These are phyloP conservation scores for Xenentodon cancila DNA, from an alignment of 2,797 vertebrate species.

Conservation along the genomic window DNA sequence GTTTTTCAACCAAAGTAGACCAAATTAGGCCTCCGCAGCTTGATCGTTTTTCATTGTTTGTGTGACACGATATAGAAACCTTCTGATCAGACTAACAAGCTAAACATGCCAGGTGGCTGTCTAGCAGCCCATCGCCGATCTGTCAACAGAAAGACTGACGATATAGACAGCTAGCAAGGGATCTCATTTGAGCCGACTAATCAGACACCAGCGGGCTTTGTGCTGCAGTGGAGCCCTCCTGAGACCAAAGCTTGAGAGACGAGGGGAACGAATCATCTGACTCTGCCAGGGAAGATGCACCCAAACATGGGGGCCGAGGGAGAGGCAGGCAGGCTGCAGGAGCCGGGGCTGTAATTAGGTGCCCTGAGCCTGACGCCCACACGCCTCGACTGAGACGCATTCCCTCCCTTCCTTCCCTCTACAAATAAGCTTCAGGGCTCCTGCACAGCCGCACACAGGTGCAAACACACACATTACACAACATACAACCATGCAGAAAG, in stretches of 20 bases:
- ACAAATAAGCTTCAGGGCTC: conserved; percentile 57
- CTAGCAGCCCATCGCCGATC: conserved; percentile 44
- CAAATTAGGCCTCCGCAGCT: conserved; percentile 63
- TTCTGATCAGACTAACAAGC: conserved; percentile 59
- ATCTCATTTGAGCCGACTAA: conserved; percentile 73
- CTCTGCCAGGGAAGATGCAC: conserved; percentile 67
- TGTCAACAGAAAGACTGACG: conserved; percentile 72
- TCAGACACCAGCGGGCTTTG: conserved; percentile 62
- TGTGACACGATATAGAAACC: conserved; percentile 44
- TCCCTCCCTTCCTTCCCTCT: conserved; percentile 39
- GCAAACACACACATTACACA: conserved; percentile 3
- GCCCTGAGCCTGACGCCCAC: conserved; percentile 71
- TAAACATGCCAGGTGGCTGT: conserved; percentile 42
- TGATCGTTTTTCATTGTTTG: conserved; percentile 44
- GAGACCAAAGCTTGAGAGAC: conserved; percentile 63
- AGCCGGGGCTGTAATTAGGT: conserved; percentile 74
- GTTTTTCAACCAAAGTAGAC: conserved; percentile 40
- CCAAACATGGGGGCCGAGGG: conserved; percentile 74
- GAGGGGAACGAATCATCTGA: conserved; percentile 54
- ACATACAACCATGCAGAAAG: too few species aligned
- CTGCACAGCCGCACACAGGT: conserved; percentile 32
- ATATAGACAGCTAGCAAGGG: conserved; percentile 58
- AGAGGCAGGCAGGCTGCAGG: conserved; percentile 57
- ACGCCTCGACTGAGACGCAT: conserved; percentile 58
- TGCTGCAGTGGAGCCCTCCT: conserved; percentile 65